Conservation (phyloP, 2,888 invertebrate genomes). For the Hesperia comma region DNA sequence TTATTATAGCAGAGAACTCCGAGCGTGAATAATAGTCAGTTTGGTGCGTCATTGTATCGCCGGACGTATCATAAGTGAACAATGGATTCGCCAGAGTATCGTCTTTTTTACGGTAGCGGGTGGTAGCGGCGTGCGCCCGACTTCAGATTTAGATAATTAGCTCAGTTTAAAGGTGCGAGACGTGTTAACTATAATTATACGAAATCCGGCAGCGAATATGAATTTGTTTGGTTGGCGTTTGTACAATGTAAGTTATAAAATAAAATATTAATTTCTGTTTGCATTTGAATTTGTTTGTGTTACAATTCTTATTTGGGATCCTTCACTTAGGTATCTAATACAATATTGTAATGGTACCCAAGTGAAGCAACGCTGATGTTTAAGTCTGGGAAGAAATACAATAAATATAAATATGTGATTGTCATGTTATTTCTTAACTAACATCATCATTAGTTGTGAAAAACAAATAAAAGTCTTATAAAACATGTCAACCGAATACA, state of each 20-base stretch:
- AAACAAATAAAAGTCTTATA: too few species aligned
- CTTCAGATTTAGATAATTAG: constrained; percentile 76
- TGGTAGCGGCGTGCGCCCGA: constrained; percentile 48
- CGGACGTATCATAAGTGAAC: constrained; percentile 59
- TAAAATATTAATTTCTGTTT: neutral
- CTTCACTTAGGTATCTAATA: too few species aligned
- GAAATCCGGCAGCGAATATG: constrained; percentile 62
- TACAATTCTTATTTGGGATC: too few species aligned
- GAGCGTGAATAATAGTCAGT: constrained; percentile 35
- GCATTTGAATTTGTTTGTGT: neutral
- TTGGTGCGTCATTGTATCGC: constrained; percentile 48
- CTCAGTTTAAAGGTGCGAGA: constrained; percentile 60
- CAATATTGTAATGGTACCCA: too few species aligned
- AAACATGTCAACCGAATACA: too few species aligned
- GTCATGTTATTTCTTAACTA: too few species aligned
- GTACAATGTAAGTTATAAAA: constrained; percentile 47
- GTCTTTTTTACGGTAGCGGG: constrained; percentile 59
- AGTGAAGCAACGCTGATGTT: too few species aligned
- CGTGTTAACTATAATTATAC: constrained; percentile 60
- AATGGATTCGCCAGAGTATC: constrained; percentile 53
- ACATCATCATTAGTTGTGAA: too few species aligned
- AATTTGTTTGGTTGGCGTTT: constrained; percentile 57
- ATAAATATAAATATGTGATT: too few species aligned
- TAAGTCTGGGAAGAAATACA: too few species aligned
- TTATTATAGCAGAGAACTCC: constrained; percentile 26